These are phyloP conservation scores for Onychomys torridus DNA, from an alignment of 2,797 vertebrate genomes.

Conservation along the genomic window DNA sequence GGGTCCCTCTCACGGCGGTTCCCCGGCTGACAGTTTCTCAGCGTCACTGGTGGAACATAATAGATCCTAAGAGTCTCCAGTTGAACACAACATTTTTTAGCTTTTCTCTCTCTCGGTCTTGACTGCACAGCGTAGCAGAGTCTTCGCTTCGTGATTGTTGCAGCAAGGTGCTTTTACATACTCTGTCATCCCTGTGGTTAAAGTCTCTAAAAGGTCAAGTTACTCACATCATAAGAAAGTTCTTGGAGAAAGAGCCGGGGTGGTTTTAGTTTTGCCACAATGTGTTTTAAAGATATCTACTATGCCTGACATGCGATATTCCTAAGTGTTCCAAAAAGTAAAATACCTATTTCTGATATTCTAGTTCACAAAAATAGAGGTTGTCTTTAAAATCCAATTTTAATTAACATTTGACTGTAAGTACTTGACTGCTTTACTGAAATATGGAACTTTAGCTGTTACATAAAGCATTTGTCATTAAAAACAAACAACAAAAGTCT, in stretches of 20 bases:
- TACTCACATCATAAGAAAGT: conserved; percentile 1
- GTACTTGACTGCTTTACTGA: not conserved
- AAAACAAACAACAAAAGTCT: not conserved
- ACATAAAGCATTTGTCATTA: conserved; percentile 29
- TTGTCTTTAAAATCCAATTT: conserved; percentile 18
- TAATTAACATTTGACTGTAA: conserved; percentile 54
- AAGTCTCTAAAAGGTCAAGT: conserved; percentile 55
- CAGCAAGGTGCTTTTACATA: not conserved
- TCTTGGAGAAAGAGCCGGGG: conserved; percentile 56
- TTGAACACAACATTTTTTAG: not conserved
- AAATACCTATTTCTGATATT: not conserved
- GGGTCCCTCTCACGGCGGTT: accelerated
- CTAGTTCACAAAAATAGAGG: conserved; percentile 36
- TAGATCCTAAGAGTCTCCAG: not conserved
- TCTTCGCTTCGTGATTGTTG: not conserved
- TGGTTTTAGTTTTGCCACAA: conserved; percentile 55
- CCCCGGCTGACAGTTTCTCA: not conserved
- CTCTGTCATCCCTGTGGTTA: not conserved
- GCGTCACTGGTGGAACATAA: not conserved
- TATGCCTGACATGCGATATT: not conserved
- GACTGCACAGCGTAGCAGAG: not conserved
- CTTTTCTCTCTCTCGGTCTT: not conserved
- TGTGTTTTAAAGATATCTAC: not conserved
- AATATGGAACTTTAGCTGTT: not conserved
- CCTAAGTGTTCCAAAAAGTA: conserved; percentile 21